phyloP scores from a whole-genome alignment of 2,888 invertebrate species.

The Panorpa germanica region DNA sequence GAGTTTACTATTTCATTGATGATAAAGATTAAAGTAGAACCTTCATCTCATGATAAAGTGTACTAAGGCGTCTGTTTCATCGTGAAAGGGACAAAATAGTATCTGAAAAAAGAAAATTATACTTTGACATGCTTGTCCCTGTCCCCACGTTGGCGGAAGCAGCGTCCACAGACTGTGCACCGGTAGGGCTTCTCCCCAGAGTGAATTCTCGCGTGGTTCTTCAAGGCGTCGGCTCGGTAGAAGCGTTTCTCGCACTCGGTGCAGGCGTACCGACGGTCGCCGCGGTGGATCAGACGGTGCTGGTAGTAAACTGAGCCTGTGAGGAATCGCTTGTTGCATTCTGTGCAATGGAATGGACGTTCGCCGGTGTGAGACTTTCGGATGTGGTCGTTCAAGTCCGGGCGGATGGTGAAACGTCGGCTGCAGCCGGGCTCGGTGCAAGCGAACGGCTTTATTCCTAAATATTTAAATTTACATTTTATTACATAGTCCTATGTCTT shows the following conservation, averaged over 20 bases:
- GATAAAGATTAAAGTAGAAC: too few species aligned
- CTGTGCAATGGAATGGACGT: slow-evolving; percentile 37
- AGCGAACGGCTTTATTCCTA: slow-evolving; percentile 41
- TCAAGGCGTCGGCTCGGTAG: slow-evolving; percentile 40
- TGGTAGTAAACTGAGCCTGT: slow-evolving; percentile 44
- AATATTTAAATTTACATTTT: slow-evolving; percentile 8
- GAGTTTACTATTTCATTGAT: too few species aligned
- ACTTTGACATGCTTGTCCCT: too few species aligned
- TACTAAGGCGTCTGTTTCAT: too few species aligned
- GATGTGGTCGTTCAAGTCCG: slow-evolving; percentile 41
- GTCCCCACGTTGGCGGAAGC: too few species aligned
- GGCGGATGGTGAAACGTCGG: slow-evolving; percentile 39
- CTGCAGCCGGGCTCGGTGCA: slow-evolving; percentile 37
- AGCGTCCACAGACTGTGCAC: too few species aligned
- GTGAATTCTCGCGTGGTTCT: slow-evolving; percentile 40
- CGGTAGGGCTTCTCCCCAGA: too few species aligned
- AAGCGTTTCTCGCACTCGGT: slow-evolving; percentile 41
- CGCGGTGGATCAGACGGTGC: slow-evolving; percentile 39
- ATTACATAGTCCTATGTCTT: too few species aligned
- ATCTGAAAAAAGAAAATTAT: too few species aligned
- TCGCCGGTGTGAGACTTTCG: slow-evolving; percentile 43
- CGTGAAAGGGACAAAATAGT: too few species aligned
- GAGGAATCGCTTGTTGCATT: slow-evolving; percentile 38
- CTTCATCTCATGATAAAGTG: too few species aligned
- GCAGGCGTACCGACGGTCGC: slow-evolving; percentile 40